A percentile compares a stretch with the other conserved stretches of the same genome.
These are phyloP conservation scores for Aurelia sp. DNA, from an alignment of 30 jellyfish, hydroid and myxozoan species.

Conservation along the genomic window DNA sequence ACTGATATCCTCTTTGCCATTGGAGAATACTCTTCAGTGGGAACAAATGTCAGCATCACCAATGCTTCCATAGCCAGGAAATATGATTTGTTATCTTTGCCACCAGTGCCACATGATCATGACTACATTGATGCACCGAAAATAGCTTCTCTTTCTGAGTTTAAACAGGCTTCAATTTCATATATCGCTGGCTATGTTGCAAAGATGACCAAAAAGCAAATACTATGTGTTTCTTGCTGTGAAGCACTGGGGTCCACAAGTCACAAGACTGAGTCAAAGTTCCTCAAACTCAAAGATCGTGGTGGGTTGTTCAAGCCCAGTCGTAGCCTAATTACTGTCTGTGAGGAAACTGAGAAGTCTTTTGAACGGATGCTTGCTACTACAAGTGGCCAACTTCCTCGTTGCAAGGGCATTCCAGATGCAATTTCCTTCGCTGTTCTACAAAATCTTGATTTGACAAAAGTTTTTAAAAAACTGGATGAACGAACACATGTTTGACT, in stretches of 20 bases:
- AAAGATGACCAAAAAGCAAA: conserved; percentile 25
- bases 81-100: conserved; percentile 31
- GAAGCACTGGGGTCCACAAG: conserved; percentile 46
- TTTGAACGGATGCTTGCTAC: too few relatives aligned
- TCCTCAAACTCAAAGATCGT: conserved; percentile 65
- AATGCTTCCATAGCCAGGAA: conserved; percentile 44
- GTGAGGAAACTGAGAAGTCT: too few relatives aligned
- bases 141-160: conserved; percentile 43
- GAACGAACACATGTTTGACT: too few relatives aligned
- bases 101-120: conserved; percentile 27
- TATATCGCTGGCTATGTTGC: conserved; percentile 78
- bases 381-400: too few relatives aligned
- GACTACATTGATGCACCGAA: conserved; percentile 54
- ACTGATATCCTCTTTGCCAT: conserved; percentile 47
- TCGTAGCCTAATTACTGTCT: conserved; percentile 19
- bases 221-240: conserved; percentile 29
- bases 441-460: too few relatives aligned
- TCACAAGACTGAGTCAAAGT: neutral
- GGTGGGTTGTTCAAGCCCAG: conserved; percentile 79
- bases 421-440: too few relatives aligned
- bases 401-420: too few relatives aligned
- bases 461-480: too few relatives aligned
- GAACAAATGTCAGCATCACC: conserved; percentile 12
- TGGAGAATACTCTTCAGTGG: conserved; percentile 39
- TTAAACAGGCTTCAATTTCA: conserved; percentile 53